phyloP scores from a whole-genome alignment of 23 tunicate species.

The Clavelina lepadiformis region DNA sequence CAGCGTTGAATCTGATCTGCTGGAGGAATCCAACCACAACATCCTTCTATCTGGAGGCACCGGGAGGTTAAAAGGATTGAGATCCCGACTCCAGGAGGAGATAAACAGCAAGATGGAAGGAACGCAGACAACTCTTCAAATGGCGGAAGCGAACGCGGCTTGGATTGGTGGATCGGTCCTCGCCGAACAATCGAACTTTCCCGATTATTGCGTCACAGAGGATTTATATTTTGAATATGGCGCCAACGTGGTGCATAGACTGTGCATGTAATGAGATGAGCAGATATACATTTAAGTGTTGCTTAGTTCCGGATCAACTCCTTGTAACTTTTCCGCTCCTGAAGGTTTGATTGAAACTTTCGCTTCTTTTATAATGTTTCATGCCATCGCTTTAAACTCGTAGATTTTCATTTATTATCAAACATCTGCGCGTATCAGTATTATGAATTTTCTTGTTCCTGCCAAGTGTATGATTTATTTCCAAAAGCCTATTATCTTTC shows the following conservation, averaged over 20 bases:
- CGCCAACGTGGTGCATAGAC: slow-evolving; percentile 38
- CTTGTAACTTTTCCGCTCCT: neutral
- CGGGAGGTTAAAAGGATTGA: slow-evolving; percentile 29
- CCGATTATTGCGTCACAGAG: slow-evolving; percentile 40
- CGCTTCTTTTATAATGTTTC: no score
- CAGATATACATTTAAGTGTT: neutral
- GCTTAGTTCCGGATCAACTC: neutral
- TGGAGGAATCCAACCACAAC: slow-evolving; percentile 11
- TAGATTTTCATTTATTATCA: no score
- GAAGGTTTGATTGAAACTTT: no score
- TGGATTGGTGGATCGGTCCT: slow-evolving; percentile 80
- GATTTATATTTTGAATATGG: slow-evolving; percentile 78
- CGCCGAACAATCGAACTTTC: slow-evolving; percentile 37
- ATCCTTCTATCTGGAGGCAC: slow-evolving; percentile 60
- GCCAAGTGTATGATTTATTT: no score
- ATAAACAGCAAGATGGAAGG: slow-evolving; percentile 4
- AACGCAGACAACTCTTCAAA: neutral
- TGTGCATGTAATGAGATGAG: slow-evolving; percentile 11
- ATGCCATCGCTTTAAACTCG: no score
- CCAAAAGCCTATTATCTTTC: no score
- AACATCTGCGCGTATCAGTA: no score
- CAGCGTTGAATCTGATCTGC: slow-evolving; percentile 48
- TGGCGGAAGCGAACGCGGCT: slow-evolving; percentile 32
- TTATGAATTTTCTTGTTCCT: no score
- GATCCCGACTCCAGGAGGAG: slow-evolving; percentile 29